These are phyloP conservation scores for Melieria picta DNA, from an alignment of 2,888 invertebrate species.

Conservation along the genomic window DNA sequence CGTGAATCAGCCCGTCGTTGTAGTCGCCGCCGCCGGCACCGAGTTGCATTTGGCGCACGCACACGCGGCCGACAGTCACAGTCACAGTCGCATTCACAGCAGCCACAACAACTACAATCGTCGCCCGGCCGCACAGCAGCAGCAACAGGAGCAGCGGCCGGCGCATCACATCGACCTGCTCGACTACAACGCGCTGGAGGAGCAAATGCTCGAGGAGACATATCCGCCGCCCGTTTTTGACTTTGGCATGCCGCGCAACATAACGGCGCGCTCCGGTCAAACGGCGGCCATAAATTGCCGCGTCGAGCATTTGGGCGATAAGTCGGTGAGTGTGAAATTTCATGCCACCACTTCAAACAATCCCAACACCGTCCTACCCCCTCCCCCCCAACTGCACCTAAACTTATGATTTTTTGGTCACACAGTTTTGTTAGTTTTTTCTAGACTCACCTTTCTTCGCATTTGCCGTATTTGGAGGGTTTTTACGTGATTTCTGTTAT, in stretches of 20 bases:
- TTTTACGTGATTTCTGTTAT: too few relatives aligned
- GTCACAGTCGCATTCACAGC: conserved; percentile 34
- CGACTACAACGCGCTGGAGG: conserved; percentile 47
- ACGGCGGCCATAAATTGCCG: conserved; percentile 89
- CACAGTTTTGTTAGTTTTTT: too few relatives aligned
- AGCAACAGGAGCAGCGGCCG: conserved; percentile 37
- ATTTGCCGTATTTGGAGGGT: too few relatives aligned
- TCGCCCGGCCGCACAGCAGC: conserved; percentile 30
- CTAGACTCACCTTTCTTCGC: too few relatives aligned
- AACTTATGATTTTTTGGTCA: too few relatives aligned
- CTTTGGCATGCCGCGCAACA: conserved; percentile 84
- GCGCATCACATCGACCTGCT: conserved; percentile 20
- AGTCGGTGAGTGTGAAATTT: conserved; percentile 73
- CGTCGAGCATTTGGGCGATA: conserved; percentile 87
- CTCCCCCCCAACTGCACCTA: too few relatives aligned
- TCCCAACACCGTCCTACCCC: too few relatives aligned
- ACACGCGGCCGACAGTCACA: conserved; percentile 18
- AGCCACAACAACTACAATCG: conserved; percentile 27
- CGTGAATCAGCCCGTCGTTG: not conserved
- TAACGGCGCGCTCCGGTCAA: conserved; percentile 87
- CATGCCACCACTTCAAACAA: not conserved
- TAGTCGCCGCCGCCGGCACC: conserved; percentile 18
- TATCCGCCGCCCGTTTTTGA: conserved; percentile 78
- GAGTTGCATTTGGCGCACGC: not conserved
- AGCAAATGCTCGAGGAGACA: conserved; percentile 46